Evolutionary conservation across 2,888 invertebrate genomes (phyloP), one percentile per base, ranked within the genome.

Genomic region (Margaritifera margaritifera): DNA sequence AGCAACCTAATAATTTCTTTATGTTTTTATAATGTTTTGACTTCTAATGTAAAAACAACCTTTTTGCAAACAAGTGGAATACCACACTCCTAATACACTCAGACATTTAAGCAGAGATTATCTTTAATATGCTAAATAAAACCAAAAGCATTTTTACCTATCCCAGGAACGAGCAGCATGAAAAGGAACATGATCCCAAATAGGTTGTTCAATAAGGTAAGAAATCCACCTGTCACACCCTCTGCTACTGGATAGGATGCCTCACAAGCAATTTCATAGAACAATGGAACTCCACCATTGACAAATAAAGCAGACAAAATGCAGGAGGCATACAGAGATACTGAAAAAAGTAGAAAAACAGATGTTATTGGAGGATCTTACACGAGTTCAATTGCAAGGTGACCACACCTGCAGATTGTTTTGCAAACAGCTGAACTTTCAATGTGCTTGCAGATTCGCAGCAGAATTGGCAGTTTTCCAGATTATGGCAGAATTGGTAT

Each of bases 191-290:
- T 55, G 15, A 85, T 77, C 18, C 84, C 86, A n/a, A 76, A 74
- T 4, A 84, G 11, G 68, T 86, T 87, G 71, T 84, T 84, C 6
- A 79, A 59, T 42, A 81, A 64, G 20, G 86, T 87, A 27, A 86
- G 69, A 50, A 86, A 64, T 18, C 84, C 84, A 22, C 82, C 84
- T 2, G 86, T 80, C 11, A 86, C 81, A 18, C 85, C 84, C 68
- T 86, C 86, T 1, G 82, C 80, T 8, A 82, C 79, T 15, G 86
- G 86, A 62, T 84, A 86, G 4, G 84, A 77, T n/a, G 80, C 75
- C 69, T 86, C 86, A 71, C 85, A 85, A 0, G 80, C 77, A 61
- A 86, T 69, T 76, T 86, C 86, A 68, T 78, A 85, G 64, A 85
- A 80, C 42, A 86, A 69, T 4, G 86, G 86, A 5, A 83, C 77